Evolutionary conservation across 2,797 vertebrate genomes (phyloP).

Genomic region (Ispidina picta): DNA sequence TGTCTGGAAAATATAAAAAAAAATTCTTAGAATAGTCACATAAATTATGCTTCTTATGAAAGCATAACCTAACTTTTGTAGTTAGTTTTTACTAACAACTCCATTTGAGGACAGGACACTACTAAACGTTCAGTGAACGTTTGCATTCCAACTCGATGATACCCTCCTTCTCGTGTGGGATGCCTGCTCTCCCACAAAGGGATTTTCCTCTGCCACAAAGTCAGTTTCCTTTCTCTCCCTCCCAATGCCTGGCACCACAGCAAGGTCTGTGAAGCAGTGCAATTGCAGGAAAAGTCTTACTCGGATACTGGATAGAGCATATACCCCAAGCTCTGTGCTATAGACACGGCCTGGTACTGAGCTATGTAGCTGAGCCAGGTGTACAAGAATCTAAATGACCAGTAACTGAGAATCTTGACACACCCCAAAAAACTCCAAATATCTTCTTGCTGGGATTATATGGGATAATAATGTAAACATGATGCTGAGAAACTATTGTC

Average conservation of each 20-base stretch:
- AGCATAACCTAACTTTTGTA: neutral
- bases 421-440: neutral
- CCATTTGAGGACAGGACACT: neutral
- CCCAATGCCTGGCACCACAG: neutral
- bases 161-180: neutral
- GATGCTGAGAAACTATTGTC: neutral
- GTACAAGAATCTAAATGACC: neutral
- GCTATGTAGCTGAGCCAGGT: fast-evolving
- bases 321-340: neutral
- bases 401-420: neutral
- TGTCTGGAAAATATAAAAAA: neutral
- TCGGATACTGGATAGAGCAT: neutral
- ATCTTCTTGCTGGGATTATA: neutral
- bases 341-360: neutral
- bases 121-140: neutral
- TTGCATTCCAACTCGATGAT: neutral
- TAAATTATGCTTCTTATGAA: neutral
- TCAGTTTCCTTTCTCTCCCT: neutral
- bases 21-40: neutral
- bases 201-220: neutral
- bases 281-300: neutral
- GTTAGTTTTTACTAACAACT: neutral
- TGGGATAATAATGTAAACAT: neutral
- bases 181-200: neutral
- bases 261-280: neutral